Evolutionary conservation across 2,888 invertebrate genomes (phyloP).

Genomic region (Epistrophella euchroma): DNA sequence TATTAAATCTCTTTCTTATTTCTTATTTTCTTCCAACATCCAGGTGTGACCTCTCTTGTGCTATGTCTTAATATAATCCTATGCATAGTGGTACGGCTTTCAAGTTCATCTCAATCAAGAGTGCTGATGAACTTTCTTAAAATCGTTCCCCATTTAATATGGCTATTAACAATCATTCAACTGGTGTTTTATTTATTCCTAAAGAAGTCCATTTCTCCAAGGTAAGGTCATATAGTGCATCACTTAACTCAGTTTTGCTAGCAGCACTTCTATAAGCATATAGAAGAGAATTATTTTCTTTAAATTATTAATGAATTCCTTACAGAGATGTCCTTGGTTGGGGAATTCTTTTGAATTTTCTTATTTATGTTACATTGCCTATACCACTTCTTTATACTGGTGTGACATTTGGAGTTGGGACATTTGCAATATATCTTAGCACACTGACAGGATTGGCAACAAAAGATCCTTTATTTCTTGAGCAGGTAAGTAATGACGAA

Average conservation of each 20-base stretch:
- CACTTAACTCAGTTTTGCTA: background rate
- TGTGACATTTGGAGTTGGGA: conserved; percentile 86
- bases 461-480: conserved; percentile 84
- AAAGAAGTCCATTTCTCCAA: conserved; percentile 84
- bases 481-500: conserved; percentile 83
- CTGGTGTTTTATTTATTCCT: conserved; percentile 87
- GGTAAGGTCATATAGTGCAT: conserved; percentile 78
- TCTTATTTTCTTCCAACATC: conserved; percentile 6
- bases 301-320: conserved; percentile 53
- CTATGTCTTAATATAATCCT: conserved; percentile 72
- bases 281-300: background rate
- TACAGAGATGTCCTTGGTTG: conserved; percentile 88
- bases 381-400: conserved; percentile 87
- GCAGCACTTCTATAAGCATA: background rate
- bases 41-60: conserved; percentile 76
- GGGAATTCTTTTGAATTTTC: conserved; percentile 89
- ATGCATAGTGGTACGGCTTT: conserved; percentile 66
- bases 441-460: conserved; percentile 86
- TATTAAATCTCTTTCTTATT: background rate
- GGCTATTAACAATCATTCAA: conserved; percentile 87
- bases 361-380: conserved; percentile 90
- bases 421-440: conserved; percentile 87
- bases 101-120: conserved; percentile 60
- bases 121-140: conserved; percentile 77
- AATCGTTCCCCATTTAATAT: conserved; percentile 86